Conservation (phyloP, 2,888 invertebrate genomes). For the Oeneis ivallda region DNA sequence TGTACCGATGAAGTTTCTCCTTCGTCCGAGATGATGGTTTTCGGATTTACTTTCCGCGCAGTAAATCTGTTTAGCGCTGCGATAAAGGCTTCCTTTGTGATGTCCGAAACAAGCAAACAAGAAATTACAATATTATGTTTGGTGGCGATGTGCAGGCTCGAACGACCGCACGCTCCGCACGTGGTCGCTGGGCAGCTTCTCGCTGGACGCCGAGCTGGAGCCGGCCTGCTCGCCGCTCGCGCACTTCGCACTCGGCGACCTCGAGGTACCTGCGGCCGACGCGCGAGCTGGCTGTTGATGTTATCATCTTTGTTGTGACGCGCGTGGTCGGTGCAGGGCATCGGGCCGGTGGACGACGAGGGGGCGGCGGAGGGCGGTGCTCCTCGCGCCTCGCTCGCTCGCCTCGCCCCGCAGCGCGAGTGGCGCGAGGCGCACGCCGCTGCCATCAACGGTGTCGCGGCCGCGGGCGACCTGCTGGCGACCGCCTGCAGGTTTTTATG, state of each 20-base stretch:
- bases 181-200: slow-evolving; percentile 87
- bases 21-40: no score
- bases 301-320: not conserved
- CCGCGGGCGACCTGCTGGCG: slow-evolving; percentile 75
- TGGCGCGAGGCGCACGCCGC: slow-evolving; percentile 71
- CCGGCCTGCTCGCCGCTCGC: slow-evolving; percentile 58
- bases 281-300: no score
- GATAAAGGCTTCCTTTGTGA: no score
- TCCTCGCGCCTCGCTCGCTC: slow-evolving; percentile 67
- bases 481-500: slow-evolving; percentile 62
- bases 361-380: slow-evolving; percentile 38
- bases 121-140: no score
- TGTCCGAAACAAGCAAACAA: no score
- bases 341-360: slow-evolving; percentile 52
- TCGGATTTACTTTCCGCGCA: no score
- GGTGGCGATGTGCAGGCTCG: slow-evolving; percentile 80
- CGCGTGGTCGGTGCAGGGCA: slow-evolving; percentile 19
- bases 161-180: slow-evolving; percentile 89
- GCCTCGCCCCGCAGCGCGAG: slow-evolving; percentile 63
- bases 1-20: no score
- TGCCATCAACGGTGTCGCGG: slow-evolving; percentile 86
- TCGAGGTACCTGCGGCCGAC: slow-evolving; percentile 27
- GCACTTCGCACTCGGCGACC: slow-evolving; percentile 72
- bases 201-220: slow-evolving; percentile 77
- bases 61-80: no score